Conservation (phyloP, 2,888 invertebrate genomes). For the Clivina fossor region DNA sequence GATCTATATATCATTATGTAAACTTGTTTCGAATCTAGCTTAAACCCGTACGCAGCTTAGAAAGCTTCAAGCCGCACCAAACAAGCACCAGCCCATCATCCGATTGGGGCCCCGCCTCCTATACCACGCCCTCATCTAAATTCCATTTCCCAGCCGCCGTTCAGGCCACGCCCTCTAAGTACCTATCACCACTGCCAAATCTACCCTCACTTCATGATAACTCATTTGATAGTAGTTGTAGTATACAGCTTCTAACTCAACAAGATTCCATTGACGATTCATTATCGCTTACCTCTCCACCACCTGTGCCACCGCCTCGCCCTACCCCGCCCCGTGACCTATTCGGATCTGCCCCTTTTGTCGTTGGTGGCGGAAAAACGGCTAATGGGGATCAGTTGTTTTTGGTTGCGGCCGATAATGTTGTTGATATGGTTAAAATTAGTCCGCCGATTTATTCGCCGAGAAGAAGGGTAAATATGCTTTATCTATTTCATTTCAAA, state of each 20-base stretch:
- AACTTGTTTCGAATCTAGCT: conserved; percentile 55
- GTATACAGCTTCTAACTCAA: no score
- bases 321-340: conserved; percentile 52
- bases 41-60: conserved; percentile 63
- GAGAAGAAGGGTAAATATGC: conserved; percentile 50
- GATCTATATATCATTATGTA: no score
- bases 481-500: no score
- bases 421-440: conserved; percentile 54
- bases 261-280: background rate
- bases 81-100: conserved; percentile 45
- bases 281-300: conserved; percentile 49
- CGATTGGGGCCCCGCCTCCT: no score
- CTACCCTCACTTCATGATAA: no score
- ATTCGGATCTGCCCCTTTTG: conserved; percentile 51
- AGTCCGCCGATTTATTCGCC: conserved; percentile 52
- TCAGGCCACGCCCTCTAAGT: background rate
- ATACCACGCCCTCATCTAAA: no score
- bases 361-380: conserved; percentile 53
- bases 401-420: conserved; percentile 52
- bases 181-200: background rate
- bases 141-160: background rate
- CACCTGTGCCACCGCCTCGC: conserved; percentile 52
- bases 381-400: conserved; percentile 54
- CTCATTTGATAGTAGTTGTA: no score
- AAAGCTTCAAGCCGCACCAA: conserved; percentile 57